Evolutionary conservation across 2,797 vertebrate genomes (phyloP).

Genomic region (Peromyscus melanophrys): DNA sequence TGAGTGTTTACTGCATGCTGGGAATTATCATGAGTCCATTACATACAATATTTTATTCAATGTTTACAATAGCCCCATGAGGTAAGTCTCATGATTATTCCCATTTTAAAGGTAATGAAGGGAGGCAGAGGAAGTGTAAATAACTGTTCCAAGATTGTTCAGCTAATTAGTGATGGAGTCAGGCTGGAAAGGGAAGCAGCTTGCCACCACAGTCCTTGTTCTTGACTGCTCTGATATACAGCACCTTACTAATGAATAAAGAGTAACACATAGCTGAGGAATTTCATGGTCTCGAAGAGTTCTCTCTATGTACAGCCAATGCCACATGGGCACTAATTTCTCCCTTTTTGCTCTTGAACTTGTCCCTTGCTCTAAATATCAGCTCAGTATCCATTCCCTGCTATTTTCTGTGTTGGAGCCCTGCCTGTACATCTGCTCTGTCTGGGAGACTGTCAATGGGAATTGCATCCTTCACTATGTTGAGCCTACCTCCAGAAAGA

Average conservation of each 20-base stretch:
- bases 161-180: neutral
- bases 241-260: neutral
- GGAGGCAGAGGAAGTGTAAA: neutral
- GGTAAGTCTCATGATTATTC: constrained; percentile 31
- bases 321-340: neutral
- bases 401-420: constrained; percentile 25
- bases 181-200: neutral
- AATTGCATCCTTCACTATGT: neutral
- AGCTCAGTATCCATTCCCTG: neutral
- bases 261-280: neutral
- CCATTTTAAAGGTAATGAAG: constrained; percentile 70
- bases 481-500: neutral
- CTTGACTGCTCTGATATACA: neutral
- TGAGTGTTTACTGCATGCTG: neutral
- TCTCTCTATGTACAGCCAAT: neutral
- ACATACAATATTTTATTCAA: constrained; percentile 12
- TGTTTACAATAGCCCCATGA: constrained; percentile 41
- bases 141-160: neutral
- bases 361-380: neutral
- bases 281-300: neutral
- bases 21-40: neutral
- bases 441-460: constrained; percentile 38
- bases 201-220: neutral
- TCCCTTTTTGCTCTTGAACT: neutral
- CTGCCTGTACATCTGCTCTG: constrained; percentile 20